Conservation (phyloP, 37 sponge, comb jelly and placozoan genomes). For the Haliclona indistincta region DNA sequence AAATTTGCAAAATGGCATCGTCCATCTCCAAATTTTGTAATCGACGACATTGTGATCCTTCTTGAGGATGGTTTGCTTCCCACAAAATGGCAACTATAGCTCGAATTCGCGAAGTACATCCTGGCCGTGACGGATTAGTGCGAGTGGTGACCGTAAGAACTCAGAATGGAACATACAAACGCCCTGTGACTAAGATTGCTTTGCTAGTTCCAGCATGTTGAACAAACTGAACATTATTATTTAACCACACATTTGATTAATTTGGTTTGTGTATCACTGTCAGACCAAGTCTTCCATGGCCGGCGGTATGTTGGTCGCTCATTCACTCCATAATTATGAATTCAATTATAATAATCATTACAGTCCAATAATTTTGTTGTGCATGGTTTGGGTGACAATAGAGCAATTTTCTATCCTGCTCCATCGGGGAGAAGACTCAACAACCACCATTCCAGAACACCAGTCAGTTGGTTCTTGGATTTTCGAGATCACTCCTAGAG, state of each 20-base stretch:
- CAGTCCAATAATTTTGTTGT: too few relatives aligned
- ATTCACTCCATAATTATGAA: too few relatives aligned
- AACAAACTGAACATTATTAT: not conserved
- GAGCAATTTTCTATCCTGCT: too few relatives aligned
- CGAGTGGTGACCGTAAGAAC: constrained; percentile 10
- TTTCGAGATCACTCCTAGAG: too few relatives aligned
- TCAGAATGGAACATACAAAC: not conserved
- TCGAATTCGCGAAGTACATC: constrained; percentile 10
- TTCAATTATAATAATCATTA: too few relatives aligned
- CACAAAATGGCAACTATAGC: constrained; percentile 30
- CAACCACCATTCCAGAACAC: too few relatives aligned
- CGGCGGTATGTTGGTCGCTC: too few relatives aligned
- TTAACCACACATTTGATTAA: not conserved
- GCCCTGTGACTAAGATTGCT: constrained; percentile 19
- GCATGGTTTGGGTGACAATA: too few relatives aligned
- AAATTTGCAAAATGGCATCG: constrained; percentile 5
- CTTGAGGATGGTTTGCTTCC: constrained; percentile 6
- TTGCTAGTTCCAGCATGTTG: not conserved
- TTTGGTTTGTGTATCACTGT: too few relatives aligned
- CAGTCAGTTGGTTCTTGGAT: too few relatives aligned
- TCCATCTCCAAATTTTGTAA: not conserved
- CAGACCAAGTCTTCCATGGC: too few relatives aligned
- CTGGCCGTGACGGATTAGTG: constrained; percentile 13
- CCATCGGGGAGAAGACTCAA: too few relatives aligned
- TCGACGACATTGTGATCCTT: constrained; percentile 12